Conservation (phyloP, 2,888 invertebrate species). For the Rosalia funebris region DNA sequence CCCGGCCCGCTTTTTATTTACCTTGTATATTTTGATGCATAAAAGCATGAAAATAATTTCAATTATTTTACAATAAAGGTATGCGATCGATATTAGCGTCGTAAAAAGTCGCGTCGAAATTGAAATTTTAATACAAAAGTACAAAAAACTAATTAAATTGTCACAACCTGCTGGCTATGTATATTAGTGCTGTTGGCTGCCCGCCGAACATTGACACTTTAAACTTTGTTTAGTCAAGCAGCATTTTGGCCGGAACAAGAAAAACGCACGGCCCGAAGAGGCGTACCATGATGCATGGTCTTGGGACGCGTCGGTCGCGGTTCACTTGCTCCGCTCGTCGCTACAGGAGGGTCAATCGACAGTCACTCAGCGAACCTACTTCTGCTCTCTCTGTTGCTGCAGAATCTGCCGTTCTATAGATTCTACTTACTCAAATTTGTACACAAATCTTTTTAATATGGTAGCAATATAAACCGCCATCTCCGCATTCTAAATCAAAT, state of each 20-base stretch:
- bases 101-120: neutral
- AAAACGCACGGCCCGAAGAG: neutral
- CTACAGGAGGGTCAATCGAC: too few relatives aligned
- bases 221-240: neutral
- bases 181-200: neutral
- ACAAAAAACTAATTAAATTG: slow-evolving; percentile 3
- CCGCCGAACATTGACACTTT: neutral
- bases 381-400: too few relatives aligned
- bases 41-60: neutral
- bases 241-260: neutral
- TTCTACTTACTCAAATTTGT: too few relatives aligned
- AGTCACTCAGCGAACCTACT: too few relatives aligned
- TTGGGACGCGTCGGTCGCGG: too few relatives aligned
- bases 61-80: neutral
- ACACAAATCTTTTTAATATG: too few relatives aligned
- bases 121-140: slow-evolving; percentile 1
- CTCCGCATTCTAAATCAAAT: too few relatives aligned
- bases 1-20: neutral
- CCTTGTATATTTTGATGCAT: neutral
- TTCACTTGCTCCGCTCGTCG: too few relatives aligned
- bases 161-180: slow-evolving; percentile 2
- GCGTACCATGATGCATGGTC: too few relatives aligned
- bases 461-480: too few relatives aligned
- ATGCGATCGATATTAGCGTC: neutral
- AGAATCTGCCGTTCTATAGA: too few relatives aligned